A percentile compares a stretch with the other conserved stretches of the same genome.
Conservation (phyloP, 2,888 invertebrate species). For the Eustalomyia histrio region DNA sequence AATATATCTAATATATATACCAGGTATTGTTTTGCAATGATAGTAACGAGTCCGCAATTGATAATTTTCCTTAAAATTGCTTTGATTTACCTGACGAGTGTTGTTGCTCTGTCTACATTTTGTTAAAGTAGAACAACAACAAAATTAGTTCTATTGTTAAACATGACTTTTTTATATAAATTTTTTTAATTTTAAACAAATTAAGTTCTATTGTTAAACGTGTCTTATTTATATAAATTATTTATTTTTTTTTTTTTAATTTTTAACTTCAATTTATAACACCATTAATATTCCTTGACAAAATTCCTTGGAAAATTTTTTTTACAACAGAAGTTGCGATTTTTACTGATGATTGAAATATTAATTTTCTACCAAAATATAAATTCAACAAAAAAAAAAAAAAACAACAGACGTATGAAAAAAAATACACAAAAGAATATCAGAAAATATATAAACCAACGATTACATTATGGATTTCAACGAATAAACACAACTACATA, state of each 20-base stretch:
- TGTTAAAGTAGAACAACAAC: constrained; percentile 13
- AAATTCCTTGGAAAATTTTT: background rate
- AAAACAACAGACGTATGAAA: constrained; percentile 17
- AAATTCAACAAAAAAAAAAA: constrained; percentile 15
- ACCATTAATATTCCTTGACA: too few relatives aligned
- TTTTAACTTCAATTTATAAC: too few relatives aligned
- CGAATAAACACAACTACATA: constrained; percentile 48
- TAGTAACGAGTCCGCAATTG: too few relatives aligned
- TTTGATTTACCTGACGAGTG: constrained; percentile 40
- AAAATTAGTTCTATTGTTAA: too few relatives aligned
- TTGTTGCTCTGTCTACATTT: constrained; percentile 41
- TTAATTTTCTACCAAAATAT: background rate
- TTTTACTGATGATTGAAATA: background rate
- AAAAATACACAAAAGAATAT: constrained; percentile 31
- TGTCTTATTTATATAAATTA: too few relatives aligned
- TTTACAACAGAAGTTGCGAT: too few relatives aligned
- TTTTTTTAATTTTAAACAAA: background rate
- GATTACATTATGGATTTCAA: constrained; percentile 50
- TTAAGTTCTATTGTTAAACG: too few relatives aligned
- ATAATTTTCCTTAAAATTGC: constrained; percentile 16
- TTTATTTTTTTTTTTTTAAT: too few relatives aligned
- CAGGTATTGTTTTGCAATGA: too few relatives aligned
- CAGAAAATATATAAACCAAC: constrained; percentile 42
- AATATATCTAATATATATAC: too few relatives aligned
- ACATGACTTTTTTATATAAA: background rate